phyloP scores from a whole-genome alignment of 2,888 invertebrate genomes.

The Troides helena region DNA sequence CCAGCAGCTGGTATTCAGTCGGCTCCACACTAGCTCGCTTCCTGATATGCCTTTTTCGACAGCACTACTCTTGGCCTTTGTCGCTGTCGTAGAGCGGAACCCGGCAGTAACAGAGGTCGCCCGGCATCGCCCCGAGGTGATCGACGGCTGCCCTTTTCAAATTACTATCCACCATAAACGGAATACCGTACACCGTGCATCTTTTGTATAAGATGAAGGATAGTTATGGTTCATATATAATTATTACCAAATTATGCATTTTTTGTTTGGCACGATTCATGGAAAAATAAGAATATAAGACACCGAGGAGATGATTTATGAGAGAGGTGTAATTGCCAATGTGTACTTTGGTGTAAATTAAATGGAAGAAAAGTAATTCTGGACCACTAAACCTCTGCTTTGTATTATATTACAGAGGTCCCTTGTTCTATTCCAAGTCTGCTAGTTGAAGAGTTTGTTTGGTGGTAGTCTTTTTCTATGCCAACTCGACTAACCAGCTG shows the following conservation, averaged over 20 bases:
- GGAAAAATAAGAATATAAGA: background rate
- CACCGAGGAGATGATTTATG: too few species aligned
- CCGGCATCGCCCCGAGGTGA: slow-evolving; percentile 54
- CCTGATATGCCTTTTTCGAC: slow-evolving; percentile 32
- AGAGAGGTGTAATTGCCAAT: too few species aligned
- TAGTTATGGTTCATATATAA: background rate
- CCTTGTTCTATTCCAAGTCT: too few species aligned
- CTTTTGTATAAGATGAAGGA: slow-evolving; percentile 4
- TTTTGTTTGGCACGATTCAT: background rate
- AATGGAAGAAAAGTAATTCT: too few species aligned
- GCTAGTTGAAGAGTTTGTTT: too few species aligned
- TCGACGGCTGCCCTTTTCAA: slow-evolving; percentile 60
- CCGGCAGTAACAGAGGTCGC: slow-evolving; percentile 66
- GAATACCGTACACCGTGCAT: slow-evolving; percentile 37
- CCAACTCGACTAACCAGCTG: too few species aligned
- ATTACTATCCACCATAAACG: slow-evolving; percentile 52
- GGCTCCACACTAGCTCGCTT: slow-evolving; percentile 19
- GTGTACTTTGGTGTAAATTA: too few species aligned
- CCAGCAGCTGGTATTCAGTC: slow-evolving; percentile 29
- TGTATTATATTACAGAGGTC: too few species aligned
- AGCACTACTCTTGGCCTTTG: slow-evolving; percentile 53
- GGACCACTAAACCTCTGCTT: too few species aligned
- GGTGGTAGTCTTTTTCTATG: too few species aligned
- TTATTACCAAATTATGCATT: background rate
- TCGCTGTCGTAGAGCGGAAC: slow-evolving; percentile 51